Conservation (phyloP, 2,113 vertebrate genomes). For the Grammomys dolichurus region DNA sequence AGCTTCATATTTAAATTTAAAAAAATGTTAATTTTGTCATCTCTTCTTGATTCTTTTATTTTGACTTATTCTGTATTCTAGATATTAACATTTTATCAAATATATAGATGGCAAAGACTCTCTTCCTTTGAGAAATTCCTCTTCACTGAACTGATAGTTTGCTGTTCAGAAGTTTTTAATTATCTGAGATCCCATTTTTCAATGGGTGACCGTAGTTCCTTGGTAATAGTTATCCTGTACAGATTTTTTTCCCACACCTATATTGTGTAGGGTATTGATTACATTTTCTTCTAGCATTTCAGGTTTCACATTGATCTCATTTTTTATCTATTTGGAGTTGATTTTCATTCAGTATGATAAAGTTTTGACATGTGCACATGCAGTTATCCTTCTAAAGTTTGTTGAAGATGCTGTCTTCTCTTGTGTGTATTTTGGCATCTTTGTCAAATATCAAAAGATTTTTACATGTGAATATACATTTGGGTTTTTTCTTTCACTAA, state of each 20-base stretch:
- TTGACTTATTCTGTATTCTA: background rate
- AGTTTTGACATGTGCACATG: background rate
- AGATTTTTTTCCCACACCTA: background rate
- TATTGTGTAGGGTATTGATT: background rate
- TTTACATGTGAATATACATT: background rate
- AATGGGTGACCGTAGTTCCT: background rate
- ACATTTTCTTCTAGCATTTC: background rate
- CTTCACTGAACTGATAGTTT: background rate
- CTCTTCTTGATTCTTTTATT: background rate
- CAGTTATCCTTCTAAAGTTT: background rate
- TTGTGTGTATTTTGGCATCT: background rate
- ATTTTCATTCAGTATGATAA: background rate
- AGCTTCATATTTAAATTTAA: background rate
- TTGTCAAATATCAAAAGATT: background rate
- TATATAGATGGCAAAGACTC: background rate
- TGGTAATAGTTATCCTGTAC: accelerated
- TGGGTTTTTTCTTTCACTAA: background rate
- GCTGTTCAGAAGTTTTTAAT: background rate
- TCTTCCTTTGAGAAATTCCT: background rate
- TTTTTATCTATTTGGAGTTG: background rate
- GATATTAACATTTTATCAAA: background rate
- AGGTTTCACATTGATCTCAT: background rate
- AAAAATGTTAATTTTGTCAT: background rate
- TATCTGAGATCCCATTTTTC: background rate
- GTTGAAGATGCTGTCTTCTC: background rate